phyloP scores from a whole-genome alignment of 2,797 vertebrate species.

The Phylloscopus collybita region DNA sequence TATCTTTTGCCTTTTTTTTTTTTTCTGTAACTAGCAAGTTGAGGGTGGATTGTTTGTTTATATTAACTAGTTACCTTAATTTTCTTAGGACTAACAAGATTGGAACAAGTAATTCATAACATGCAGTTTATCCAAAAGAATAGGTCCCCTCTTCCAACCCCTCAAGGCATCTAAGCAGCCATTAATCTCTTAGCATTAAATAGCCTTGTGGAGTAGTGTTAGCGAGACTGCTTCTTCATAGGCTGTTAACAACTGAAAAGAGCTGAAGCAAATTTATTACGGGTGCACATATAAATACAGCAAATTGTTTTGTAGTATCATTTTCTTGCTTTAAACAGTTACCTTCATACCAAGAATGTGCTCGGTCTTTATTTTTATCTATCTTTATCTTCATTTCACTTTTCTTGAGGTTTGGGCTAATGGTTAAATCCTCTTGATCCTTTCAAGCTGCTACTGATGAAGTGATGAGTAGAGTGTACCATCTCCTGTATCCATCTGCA shows the following conservation, averaged over 20 bases:
- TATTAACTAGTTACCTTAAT: not conserved
- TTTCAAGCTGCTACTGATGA: not conserved
- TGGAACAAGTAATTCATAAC: not conserved
- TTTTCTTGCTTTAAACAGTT: not conserved
- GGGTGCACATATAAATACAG: not conserved
- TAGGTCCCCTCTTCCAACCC: not conserved
- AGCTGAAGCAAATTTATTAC: not conserved
- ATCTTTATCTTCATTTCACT: not conserved
- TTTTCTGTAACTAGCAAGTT: not conserved
- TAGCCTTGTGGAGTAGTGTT: not conserved
- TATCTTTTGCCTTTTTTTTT: not conserved
- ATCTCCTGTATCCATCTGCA: not conserved
- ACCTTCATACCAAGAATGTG: not conserved
- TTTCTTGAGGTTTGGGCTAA: not conserved
- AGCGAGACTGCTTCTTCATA: not conserved
- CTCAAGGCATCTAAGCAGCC: not conserved
- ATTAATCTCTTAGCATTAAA: not conserved
- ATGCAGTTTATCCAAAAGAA: not conserved
- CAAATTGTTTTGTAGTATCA: not conserved
- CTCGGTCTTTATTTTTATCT: not conserved
- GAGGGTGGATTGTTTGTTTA: not conserved
- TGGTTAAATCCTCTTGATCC: not conserved
- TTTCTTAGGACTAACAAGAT: not conserved
- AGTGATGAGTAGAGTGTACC: not conserved
- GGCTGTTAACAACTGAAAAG: not conserved